These are phyloP conservation scores for Tetraneura akinire DNA, from an alignment of 1,140 invertebrate species.

Conservation along the genomic window DNA sequence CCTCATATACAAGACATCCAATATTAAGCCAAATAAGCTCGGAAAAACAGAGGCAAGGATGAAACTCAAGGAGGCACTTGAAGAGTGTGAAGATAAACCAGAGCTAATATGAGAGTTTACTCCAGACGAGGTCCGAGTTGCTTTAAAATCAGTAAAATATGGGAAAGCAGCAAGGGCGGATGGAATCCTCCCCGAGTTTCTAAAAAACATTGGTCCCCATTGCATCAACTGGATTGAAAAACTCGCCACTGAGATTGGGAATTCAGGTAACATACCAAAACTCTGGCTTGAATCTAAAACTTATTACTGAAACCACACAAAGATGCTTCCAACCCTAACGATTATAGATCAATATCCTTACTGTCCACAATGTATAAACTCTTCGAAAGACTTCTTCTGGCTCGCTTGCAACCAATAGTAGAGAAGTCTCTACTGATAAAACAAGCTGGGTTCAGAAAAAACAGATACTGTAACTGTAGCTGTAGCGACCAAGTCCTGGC, in stretches of 20 bases:
- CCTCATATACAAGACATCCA: background rate
- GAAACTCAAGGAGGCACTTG: background rate
- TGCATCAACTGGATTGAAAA: slow-evolving; percentile 11
- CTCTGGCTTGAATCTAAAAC: background rate
- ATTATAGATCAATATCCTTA: background rate
- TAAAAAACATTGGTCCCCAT: background rate
- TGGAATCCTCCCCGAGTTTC: background rate
- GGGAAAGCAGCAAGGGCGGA: background rate
- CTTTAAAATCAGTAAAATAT: background rate
- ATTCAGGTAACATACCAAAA: background rate
- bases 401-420: background rate
- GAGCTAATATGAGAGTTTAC: background rate
- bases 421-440: background rate
- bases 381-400: background rate
- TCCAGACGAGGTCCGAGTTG: background rate
- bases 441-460: background rate
- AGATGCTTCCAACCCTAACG: background rate
- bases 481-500: background rate
- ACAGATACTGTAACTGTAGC: no score
- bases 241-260: background rate
- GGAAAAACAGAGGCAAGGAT: background rate
- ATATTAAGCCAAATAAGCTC: background rate
- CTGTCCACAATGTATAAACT: background rate
- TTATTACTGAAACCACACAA: background rate
- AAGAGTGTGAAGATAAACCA: background rate